Evolutionary conservation across 2,797 vertebrate genomes (phyloP).

Genomic region (Malurus leucopterus): DNA sequence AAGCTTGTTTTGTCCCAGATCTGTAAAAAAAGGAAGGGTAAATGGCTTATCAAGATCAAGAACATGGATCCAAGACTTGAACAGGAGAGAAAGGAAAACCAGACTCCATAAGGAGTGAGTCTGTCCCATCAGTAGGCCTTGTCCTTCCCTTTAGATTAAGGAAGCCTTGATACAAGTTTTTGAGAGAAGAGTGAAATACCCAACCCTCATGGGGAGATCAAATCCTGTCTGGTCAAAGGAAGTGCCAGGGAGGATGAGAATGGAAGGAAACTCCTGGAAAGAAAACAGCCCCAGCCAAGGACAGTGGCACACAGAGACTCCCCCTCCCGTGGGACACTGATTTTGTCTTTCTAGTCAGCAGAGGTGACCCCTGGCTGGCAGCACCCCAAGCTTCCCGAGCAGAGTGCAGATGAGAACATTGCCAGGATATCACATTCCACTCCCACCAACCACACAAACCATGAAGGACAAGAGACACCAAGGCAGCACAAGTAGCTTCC

Average conservation of each 20-base stretch:
- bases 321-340: fast-evolving
- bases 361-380: neutral
- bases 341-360: neutral
- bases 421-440: neutral
- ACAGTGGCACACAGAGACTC: neutral
- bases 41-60: neutral
- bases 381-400: neutral
- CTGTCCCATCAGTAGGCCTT: neutral
- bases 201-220: neutral
- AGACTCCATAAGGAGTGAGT: neutral
- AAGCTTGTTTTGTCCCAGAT: slow-evolving; percentile 97
- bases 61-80: neutral
- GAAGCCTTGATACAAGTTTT: neutral
- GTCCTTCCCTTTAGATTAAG: neutral
- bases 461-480: neutral
- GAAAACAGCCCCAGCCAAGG: neutral
- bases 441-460: neutral
- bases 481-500: neutral
- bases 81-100: neutral
- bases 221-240: neutral
- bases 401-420: neutral
- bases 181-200: neutral
- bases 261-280: neutral
- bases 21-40: slow-evolving; percentile 62
- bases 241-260: neutral